Evolutionary conservation across 35 echinoderm and acorn worm species (phyloP).

Genomic region (Ophioderma brevispina): DNA sequence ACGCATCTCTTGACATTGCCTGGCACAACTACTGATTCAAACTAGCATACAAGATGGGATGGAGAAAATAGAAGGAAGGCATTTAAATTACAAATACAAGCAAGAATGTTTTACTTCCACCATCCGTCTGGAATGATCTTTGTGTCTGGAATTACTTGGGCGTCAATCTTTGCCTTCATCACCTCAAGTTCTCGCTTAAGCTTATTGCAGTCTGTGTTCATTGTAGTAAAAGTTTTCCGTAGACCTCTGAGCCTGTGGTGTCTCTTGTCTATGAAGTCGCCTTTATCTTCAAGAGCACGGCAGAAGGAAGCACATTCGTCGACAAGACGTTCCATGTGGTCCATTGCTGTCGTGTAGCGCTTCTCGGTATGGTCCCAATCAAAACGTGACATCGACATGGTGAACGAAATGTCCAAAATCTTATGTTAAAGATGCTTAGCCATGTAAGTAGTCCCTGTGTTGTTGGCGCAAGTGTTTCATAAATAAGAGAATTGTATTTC

Average conservation of each 20-base stretch:
- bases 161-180: not conserved
- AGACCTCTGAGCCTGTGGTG: not conserved
- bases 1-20: too few species aligned
- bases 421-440: too few species aligned
- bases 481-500: too few species aligned
- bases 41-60: too few species aligned
- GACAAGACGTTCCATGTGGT: not conserved
- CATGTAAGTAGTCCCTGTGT: too few species aligned
- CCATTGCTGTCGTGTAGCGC: not conserved
- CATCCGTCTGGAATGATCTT: not conserved
- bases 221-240: not conserved
- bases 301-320: conserved; percentile 22
- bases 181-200: not conserved
- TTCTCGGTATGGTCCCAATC: conserved; percentile 20
- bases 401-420: too few species aligned
- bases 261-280: conserved; percentile 13
- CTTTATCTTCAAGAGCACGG: conserved; percentile 1
- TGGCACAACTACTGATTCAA: too few species aligned
- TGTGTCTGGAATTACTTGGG: not conserved
- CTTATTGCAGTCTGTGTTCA: not conserved
- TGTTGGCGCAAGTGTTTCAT: too few species aligned
- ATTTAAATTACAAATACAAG: too few species aligned
- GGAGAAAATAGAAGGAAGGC: too few species aligned
- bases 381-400: conserved; percentile 33
- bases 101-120: conserved; percentile 6